Conservation (phyloP, 2,797 vertebrate species). For the Hyperoplus immaculatus region DNA sequence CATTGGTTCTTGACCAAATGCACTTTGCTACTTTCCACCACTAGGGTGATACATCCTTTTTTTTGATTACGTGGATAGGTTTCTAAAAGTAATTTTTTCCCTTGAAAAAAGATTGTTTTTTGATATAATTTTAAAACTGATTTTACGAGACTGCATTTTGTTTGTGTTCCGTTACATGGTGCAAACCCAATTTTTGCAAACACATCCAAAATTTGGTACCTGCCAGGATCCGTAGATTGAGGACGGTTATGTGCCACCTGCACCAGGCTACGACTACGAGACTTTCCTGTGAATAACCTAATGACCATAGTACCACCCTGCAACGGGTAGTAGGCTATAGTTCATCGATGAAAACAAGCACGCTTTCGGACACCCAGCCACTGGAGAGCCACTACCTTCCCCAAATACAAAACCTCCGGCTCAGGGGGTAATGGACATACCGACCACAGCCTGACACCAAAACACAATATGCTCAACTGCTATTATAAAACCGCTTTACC, state of each 20-base stretch:
- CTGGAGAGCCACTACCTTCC: slow-evolving; percentile 11
- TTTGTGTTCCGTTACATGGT: not conserved
- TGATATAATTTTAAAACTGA: not conserved
- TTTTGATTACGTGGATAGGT: not conserved
- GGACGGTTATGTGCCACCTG: not conserved
- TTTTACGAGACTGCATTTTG: not conserved
- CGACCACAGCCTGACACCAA: slow-evolving; percentile 5
- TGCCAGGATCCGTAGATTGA: not conserved
- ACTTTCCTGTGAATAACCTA: not conserved
- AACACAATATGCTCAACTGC: not conserved
- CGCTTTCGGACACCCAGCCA: not conserved
- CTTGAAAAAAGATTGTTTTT: slow-evolving; percentile 1
- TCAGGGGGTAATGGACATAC: slow-evolving; percentile 12
- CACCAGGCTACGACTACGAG: too few relatives aligned
- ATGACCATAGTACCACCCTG: not conserved
- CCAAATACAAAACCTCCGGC: slow-evolving; percentile 10
- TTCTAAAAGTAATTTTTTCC: not conserved
- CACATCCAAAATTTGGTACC: not conserved
- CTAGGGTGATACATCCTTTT: not conserved
- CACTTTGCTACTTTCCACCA: not conserved
- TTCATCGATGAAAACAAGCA: not conserved
- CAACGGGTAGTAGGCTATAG: not conserved
- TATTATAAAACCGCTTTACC: slow-evolving; percentile 4
- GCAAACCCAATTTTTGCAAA: not conserved
- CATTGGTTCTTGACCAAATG: not conserved